Percentiles rank a stretch among this genome's conserved stretches.
Evolutionary conservation across 2,113 vertebrate genomes (phyloP).

Genomic region (Zingel zingel): DNA sequence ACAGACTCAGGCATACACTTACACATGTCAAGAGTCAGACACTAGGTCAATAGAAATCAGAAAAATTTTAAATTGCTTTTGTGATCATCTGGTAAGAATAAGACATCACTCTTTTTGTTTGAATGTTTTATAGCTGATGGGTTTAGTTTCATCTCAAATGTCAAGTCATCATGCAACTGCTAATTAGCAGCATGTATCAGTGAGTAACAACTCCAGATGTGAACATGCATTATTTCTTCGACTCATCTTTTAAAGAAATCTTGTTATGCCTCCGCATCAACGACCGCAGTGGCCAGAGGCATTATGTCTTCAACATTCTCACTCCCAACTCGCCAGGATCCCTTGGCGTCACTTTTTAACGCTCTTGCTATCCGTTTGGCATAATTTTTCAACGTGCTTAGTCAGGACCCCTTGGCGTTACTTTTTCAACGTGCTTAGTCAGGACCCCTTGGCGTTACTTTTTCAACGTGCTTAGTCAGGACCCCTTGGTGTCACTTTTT

Average conservation of each 20-base stretch:
- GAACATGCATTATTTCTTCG: slow-evolving; percentile 33
- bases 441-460: too few species aligned
- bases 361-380: too few species aligned
- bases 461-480: too few species aligned
- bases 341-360: too few species aligned
- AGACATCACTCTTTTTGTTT: slow-evolving; percentile 43
- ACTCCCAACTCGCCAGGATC: too few species aligned
- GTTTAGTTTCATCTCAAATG: slow-evolving; percentile 25
- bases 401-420: too few species aligned
- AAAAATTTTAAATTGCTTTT: too few species aligned
- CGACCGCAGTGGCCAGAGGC: too few species aligned
- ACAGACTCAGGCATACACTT: slow-evolving; percentile 4
- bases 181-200: slow-evolving; percentile 39
- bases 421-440: too few species aligned
- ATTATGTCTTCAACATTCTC: too few species aligned
- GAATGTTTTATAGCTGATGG: slow-evolving; percentile 54
- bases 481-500: too few species aligned
- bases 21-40: slow-evolving; percentile 14
- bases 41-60: neutral
- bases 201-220: slow-evolving; percentile 36
- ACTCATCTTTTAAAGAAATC: neutral
- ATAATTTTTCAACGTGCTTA: too few species aligned
- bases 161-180: slow-evolving; percentile 31
- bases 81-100: slow-evolving; percentile 47
- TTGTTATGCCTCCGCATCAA: neutral